Conservation (phyloP, 2,113 vertebrate species). For the Dendropsophus ebraccatus region DNA sequence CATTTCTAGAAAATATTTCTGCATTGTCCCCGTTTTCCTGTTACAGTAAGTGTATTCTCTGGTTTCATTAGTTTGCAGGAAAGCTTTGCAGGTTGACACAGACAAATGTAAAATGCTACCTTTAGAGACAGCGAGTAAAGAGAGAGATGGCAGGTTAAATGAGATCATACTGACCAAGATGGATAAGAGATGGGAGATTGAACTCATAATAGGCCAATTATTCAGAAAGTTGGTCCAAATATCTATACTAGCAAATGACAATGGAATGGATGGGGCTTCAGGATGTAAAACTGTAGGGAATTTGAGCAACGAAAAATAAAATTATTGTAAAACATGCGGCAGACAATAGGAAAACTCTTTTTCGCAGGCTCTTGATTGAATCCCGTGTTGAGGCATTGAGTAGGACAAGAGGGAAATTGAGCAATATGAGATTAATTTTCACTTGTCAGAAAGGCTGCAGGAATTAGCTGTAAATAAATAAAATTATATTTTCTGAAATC, state of each 20-base stretch:
- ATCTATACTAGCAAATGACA: constrained; percentile 35
- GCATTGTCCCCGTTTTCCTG: constrained; percentile 44
- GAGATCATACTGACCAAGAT: constrained; percentile 59
- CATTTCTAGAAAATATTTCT: constrained; percentile 55
- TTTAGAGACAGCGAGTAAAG: constrained; percentile 54
- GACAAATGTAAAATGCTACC: constrained; percentile 59
- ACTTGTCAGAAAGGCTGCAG: neutral
- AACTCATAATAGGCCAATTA: constrained; percentile 57
- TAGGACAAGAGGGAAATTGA: constrained; percentile 26
- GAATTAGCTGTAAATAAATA: constrained; percentile 42
- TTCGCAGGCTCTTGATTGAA: constrained; percentile 15
- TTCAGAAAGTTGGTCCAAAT: constrained; percentile 53
- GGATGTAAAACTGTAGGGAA: constrained; percentile 43
- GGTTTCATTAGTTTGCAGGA: constrained; percentile 56
- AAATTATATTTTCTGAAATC: constrained; percentile 36
- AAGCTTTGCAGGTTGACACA: constrained; percentile 46
- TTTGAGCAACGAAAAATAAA: constrained; percentile 25
- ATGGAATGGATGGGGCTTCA: constrained; percentile 33
- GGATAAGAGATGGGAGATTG: constrained; percentile 53
- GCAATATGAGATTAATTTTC: constrained; percentile 26
- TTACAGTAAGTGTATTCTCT: constrained; percentile 57
- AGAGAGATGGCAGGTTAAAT: constrained; percentile 57
- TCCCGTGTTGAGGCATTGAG: neutral
- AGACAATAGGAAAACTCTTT: neutral
- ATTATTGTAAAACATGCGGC: constrained; percentile 50